Conservation (phyloP, 2,797 vertebrate genomes). For the Synanceia verrucosa region DNA sequence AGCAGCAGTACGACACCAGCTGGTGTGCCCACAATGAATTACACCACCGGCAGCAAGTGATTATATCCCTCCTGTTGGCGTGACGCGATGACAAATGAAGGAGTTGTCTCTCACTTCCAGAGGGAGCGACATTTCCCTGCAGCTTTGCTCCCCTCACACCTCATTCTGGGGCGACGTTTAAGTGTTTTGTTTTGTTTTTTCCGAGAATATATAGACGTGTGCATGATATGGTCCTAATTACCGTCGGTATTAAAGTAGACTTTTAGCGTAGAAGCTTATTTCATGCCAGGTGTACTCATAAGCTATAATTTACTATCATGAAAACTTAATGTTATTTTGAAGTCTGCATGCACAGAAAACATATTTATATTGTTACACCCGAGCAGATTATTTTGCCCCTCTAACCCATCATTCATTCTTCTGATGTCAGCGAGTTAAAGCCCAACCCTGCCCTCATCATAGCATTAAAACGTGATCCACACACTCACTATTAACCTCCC, state of each 20-base stretch:
- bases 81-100: conserved; percentile 68
- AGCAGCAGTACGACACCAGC: conserved; percentile 57
- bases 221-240: neutral
- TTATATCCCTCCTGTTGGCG: conserved; percentile 69
- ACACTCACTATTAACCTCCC: conserved; percentile 56
- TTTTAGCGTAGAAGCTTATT: neutral
- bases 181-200: neutral
- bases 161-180: conserved; percentile 37
- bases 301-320: neutral
- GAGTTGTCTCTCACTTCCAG: conserved; percentile 53
- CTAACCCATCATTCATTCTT: neutral
- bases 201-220: neutral
- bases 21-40: conserved; percentile 65
- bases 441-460: conserved; percentile 16
- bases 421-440: conserved; percentile 19
- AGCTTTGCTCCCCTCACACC: conserved; percentile 40
- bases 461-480: conserved; percentile 49
- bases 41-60: conserved; percentile 65
- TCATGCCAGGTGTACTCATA: neutral
- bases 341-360: neutral
- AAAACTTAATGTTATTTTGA: neutral
- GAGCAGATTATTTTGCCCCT: neutral
- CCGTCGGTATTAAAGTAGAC: neutral
- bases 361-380: neutral
- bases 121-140: conserved; percentile 43